Percentiles rank a stretch among this genome's conserved stretches.
These are phyloP conservation scores for Habropoda laboriosa DNA, from an alignment of 1,140 invertebrate genomes.

Conservation along the genomic window DNA sequence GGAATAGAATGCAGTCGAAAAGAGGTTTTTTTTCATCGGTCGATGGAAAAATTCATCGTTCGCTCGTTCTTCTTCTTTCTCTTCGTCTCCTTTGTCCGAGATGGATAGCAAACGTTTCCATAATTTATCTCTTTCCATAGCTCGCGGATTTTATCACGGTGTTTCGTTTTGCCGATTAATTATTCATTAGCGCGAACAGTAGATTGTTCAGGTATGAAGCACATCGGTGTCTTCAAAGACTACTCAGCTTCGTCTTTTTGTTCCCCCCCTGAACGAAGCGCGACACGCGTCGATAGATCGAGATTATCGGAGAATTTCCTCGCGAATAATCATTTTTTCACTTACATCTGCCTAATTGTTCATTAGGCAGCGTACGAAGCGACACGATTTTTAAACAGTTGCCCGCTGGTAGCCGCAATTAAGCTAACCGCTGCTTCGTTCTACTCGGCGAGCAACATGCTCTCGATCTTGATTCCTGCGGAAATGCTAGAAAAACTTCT, in stretches of 20 bases:
- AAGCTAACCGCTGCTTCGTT: constrained; percentile 36
- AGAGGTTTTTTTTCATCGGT: background rate
- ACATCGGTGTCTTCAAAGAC: constrained; percentile 14
- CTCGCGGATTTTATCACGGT: background rate
- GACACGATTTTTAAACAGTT: constrained; percentile 43
- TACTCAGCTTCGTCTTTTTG: background rate
- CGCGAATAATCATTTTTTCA: background rate
- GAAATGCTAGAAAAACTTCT: background rate
- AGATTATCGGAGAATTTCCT: background rate
- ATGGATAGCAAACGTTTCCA: background rate
- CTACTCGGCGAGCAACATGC: constrained; percentile 36
- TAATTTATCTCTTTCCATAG: background rate
- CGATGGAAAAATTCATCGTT: background rate
- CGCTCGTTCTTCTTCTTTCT: background rate
- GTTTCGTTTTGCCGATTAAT: constrained; percentile 29
- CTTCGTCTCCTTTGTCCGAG: too few relatives aligned
- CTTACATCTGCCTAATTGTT: constrained; percentile 57
- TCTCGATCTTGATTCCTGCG: constrained; percentile 23
- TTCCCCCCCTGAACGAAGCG: too few relatives aligned
- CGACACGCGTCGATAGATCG: too few relatives aligned
- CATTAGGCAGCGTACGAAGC: constrained; percentile 43
- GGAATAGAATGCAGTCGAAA: too few relatives aligned
- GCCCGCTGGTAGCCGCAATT: constrained; percentile 33
- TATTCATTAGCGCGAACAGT: constrained; percentile 39
- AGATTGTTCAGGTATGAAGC: constrained; percentile 35